Evolutionary conservation across 1,140 invertebrate genomes (phyloP).

Genomic region (Melanaphis sacchari): DNA sequence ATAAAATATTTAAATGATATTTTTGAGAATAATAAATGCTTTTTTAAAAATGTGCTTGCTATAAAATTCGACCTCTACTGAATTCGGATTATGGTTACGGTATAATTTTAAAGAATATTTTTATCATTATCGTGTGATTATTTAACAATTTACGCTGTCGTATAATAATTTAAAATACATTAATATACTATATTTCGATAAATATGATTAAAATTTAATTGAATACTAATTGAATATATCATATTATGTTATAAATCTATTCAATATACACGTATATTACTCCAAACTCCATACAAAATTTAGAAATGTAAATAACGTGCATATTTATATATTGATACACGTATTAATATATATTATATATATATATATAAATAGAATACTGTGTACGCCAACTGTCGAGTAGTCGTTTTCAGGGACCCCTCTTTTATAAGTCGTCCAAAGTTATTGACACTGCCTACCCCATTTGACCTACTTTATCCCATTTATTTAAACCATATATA

Average conservation of each 20-base stretch:
- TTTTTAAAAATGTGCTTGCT: too few species aligned
- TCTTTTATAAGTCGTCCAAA: constrained; percentile 2
- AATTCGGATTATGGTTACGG: neutral
- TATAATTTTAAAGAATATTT: neutral
- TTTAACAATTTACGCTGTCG: too few species aligned
- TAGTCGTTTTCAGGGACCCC: neutral
- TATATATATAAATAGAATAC: neutral
- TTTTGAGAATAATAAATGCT: neutral
- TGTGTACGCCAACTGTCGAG: neutral
- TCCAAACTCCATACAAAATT: neutral
- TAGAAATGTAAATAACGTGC: neutral
- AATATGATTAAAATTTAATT: neutral
- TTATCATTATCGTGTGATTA: neutral
- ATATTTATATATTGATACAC: neutral
- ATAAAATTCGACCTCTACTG: neutral
- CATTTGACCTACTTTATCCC: constrained; percentile 31
- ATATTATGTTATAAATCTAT: neutral
- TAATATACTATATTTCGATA: neutral
- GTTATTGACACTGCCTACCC: constrained; percentile 33
- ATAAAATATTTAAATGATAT: neutral
- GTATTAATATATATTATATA: neutral
- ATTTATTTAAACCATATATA: constrained; percentile 4
- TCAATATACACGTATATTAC: neutral
- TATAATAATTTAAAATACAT: too few species aligned
- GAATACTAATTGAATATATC: neutral